A percentile compares a stretch with the other conserved stretches of the same genome.
Conservation (phyloP, 2,888 invertebrate species). For the Schizaphis graminum region DNA sequence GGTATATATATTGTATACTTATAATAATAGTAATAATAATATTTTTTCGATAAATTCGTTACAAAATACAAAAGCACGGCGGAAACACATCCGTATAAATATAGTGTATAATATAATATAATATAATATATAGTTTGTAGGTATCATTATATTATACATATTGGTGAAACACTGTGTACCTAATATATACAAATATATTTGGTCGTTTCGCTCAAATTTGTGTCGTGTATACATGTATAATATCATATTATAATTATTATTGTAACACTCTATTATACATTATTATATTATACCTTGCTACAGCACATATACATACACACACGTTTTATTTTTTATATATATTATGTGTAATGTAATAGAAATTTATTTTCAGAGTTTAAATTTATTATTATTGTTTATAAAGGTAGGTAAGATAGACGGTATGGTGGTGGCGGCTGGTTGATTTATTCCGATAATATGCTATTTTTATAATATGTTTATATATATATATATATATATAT, state of each 20-base stretch:
- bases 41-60: constrained; percentile 54
- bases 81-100: neutral
- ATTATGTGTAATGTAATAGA: neutral
- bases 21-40: constrained; percentile 16
- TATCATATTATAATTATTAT: neutral
- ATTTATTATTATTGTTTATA: constrained; percentile 35
- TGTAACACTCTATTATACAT: neutral
- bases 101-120: neutral
- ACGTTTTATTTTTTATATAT: neutral
- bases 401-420: neutral
- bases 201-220: neutral
- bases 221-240: neutral
- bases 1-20: neutral
- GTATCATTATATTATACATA: neutral
- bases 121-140: neutral
- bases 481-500: neutral
- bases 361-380: neutral
- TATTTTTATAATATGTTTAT: neutral
- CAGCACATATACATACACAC: neutral
- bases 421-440: constrained; percentile 5
- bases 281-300: neutral
- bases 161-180: neutral
- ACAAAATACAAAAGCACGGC: constrained; percentile 50
- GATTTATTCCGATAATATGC: constrained; percentile 54
- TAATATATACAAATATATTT: neutral